Conservation (phyloP, 1,140 invertebrate species). For the Linepithema humile region DNA sequence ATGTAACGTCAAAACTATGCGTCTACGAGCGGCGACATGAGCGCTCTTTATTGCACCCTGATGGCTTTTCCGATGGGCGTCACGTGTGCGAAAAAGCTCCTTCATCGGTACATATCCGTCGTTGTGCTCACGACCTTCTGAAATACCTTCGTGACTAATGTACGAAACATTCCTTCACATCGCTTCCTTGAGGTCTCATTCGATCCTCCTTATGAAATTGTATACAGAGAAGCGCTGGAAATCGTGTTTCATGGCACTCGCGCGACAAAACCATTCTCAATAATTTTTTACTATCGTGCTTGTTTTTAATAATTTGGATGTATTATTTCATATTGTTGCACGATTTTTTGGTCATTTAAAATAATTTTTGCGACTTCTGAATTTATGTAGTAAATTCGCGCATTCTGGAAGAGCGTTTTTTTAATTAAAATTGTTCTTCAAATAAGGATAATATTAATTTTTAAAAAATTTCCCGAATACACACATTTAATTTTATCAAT, state of each 20-base stretch:
- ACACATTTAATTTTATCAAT: not conserved
- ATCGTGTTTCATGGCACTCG: not conserved
- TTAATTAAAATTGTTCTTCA: not conserved
- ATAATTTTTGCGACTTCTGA: too few species aligned
- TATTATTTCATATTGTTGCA: not conserved
- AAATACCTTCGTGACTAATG: slow-evolving; percentile 60
- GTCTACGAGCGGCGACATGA: slow-evolving; percentile 20
- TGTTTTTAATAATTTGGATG: not conserved
- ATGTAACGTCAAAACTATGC: slow-evolving; percentile 53
- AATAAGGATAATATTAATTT: not conserved
- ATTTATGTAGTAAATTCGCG: not conserved
- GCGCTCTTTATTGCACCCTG: slow-evolving; percentile 56
- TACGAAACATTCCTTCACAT: slow-evolving; percentile 41
- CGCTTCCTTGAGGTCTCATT: slow-evolving; percentile 22
- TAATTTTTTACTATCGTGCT: not conserved
- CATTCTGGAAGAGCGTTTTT: too few species aligned
- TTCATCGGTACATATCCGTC: slow-evolving; percentile 7
- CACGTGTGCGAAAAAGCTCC: slow-evolving; percentile 62
- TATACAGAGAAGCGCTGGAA: not conserved
- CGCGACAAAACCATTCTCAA: not conserved
- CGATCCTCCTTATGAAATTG: slow-evolving; percentile 41
- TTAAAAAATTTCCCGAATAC: not conserved
- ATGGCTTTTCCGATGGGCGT: slow-evolving; percentile 71
- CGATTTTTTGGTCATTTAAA: not conserved
- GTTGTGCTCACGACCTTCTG: slow-evolving; percentile 35